phyloP scores from a whole-genome alignment of 2,888 invertebrate species.

The Hyposoter dolosus region DNA sequence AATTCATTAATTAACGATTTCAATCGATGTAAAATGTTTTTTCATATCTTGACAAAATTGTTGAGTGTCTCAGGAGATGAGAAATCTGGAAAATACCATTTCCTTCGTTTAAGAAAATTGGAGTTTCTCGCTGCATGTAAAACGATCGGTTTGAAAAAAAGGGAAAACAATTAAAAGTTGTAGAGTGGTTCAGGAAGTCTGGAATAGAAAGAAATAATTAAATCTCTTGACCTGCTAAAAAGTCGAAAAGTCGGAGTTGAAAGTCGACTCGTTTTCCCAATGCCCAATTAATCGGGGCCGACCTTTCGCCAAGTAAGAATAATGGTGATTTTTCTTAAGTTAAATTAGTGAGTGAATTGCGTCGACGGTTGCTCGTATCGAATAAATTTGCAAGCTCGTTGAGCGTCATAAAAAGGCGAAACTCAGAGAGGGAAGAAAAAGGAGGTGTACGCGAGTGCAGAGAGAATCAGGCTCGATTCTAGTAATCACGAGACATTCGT shows the following conservation, averaged over 20 bases:
- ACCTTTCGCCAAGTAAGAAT: background rate
- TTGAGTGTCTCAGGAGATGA: background rate
- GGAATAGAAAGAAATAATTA: background rate
- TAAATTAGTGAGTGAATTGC: conserved; percentile 43
- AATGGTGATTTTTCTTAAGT: conserved; percentile 8
- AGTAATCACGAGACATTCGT: conserved; percentile 68
- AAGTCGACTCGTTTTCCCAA: background rate
- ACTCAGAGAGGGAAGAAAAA: conserved; percentile 25
- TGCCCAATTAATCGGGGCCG: background rate
- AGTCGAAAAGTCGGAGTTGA: no score
- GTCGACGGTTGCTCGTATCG: conserved; percentile 34
- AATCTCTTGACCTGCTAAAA: background rate
- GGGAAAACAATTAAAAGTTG: background rate
- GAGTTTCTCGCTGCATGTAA: background rate
- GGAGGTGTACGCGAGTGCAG: background rate
- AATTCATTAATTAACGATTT: background rate
- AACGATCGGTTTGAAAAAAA: background rate
- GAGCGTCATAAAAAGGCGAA: conserved; percentile 66
- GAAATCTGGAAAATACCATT: background rate
- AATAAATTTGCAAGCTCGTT: conserved; percentile 65
- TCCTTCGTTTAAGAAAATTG: background rate
- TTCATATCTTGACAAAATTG: background rate
- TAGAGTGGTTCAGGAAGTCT: background rate
- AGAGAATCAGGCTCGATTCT: conserved; percentile 59
- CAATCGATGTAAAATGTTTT: background rate